Evolutionary conservation across 2,888 invertebrate species (phyloP).

Genomic region (Stenchaetothrips biformis): DNA sequence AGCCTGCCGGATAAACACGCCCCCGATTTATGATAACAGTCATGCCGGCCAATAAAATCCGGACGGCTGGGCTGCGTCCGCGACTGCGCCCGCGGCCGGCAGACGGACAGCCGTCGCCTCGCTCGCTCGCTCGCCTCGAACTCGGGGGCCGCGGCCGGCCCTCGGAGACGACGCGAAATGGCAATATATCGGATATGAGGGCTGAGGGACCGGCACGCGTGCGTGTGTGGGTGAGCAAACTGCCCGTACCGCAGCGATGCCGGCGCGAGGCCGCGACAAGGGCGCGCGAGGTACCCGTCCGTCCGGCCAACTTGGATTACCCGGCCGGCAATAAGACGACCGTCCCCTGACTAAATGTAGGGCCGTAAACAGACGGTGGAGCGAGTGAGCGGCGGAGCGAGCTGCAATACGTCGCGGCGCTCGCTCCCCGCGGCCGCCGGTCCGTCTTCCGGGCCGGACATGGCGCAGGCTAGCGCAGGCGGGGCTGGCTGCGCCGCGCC

Average conservation of each 20-base stretch:
- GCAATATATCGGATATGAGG: not conserved
- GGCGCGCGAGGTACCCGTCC: not conserved
- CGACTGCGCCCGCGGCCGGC: too few relatives aligned
- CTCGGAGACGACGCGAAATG: not conserved
- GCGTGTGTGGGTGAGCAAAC: not conserved
- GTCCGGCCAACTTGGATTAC: not conserved
- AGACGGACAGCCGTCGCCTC: too few relatives aligned
- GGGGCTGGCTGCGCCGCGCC: not conserved
- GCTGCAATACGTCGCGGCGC: not conserved
- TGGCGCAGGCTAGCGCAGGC: not conserved
- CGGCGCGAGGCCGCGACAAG: not conserved
- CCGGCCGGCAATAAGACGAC: too few relatives aligned
- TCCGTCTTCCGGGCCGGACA: not conserved
- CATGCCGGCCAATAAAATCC: not conserved
- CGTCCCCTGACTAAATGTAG: too few relatives aligned
- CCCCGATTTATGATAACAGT: not conserved
- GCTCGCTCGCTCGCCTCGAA: too few relatives aligned
- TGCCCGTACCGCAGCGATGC: not conserved
- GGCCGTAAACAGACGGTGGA: too few relatives aligned
- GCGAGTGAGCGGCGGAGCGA: too few relatives aligned
- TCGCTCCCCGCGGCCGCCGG: not conserved
- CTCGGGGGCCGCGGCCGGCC: too few relatives aligned
- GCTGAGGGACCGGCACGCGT: not conserved
- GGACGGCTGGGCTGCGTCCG: too few relatives aligned
- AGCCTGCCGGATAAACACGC: not conserved